Evolutionary conservation across 2,888 invertebrate species (phyloP).

Genomic region (Dicyrtoma fusca): DNA sequence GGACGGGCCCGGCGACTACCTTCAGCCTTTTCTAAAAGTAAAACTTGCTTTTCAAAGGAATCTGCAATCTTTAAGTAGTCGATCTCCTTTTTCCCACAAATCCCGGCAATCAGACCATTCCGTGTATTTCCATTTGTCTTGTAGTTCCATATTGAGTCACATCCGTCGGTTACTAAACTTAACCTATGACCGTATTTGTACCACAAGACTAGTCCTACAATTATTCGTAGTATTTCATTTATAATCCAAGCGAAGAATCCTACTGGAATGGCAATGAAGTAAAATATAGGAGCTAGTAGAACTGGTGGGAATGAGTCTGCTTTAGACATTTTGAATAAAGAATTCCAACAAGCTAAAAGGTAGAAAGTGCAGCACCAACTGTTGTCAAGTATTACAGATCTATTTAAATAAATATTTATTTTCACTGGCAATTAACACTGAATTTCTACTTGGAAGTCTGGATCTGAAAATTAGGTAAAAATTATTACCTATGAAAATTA

Average conservation of each 20-base stretch:
- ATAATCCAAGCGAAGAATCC: background rate
- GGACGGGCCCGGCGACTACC: slow-evolving; percentile 29
- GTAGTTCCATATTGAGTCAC: slow-evolving; percentile 26
- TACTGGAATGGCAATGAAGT: slow-evolving; percentile 17
- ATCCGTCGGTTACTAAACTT: slow-evolving; percentile 23
- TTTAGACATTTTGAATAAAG: too few relatives aligned
- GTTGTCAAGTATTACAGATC: too few relatives aligned
- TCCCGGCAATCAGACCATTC: slow-evolving; percentile 16
- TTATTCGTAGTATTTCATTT: slow-evolving; percentile 25
- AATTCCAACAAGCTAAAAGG: too few relatives aligned
- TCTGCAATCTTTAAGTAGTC: slow-evolving; percentile 8
- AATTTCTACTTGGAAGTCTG: too few relatives aligned
- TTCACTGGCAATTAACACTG: too few relatives aligned
- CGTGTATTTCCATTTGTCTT: slow-evolving; percentile 14
- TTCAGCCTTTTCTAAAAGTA: slow-evolving; percentile 29
- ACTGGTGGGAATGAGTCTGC: slow-evolving; percentile 20
- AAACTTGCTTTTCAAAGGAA: slow-evolving; percentile 31
- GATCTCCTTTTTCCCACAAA: background rate
- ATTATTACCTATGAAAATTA: too few relatives aligned
- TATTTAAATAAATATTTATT: too few relatives aligned
- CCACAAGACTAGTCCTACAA: slow-evolving; percentile 3
- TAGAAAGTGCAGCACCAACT: too few relatives aligned
- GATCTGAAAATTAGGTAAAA: too few relatives aligned
- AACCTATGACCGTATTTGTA: slow-evolving; percentile 15
- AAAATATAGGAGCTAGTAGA: slow-evolving; percentile 32